These are phyloP conservation scores for Erebia ligea DNA, from an alignment of 2,888 invertebrate genomes.

Conservation along the genomic window DNA sequence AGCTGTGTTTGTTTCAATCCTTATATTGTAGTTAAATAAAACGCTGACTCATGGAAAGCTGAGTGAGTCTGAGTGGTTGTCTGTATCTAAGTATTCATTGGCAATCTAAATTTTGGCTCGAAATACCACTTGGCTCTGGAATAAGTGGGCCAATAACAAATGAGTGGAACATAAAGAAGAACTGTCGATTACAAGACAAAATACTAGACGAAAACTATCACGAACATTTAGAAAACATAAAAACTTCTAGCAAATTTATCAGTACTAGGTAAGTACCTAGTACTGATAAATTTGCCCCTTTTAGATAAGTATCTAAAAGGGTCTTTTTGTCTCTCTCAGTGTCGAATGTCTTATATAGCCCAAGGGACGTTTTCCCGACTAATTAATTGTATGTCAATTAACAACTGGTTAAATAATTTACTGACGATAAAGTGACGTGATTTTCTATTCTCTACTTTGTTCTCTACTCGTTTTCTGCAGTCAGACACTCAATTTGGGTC, in stretches of 20 bases:
- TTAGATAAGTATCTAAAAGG: too few relatives aligned
- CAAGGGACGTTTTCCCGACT: too few relatives aligned
- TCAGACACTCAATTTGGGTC: too few relatives aligned
- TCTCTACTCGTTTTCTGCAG: too few relatives aligned
- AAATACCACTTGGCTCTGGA: conserved; percentile 59
- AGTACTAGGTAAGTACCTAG: too few relatives aligned
- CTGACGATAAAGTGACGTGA: too few relatives aligned
- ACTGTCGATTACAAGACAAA: conserved; percentile 61
- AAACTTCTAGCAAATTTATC: not conserved
- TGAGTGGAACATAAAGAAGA: conserved; percentile 56
- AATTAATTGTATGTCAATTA: too few relatives aligned
- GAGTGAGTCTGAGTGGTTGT: conserved; percentile 30
- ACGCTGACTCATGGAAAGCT: conserved; percentile 27
- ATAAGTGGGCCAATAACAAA: conserved; percentile 71
- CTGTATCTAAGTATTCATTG: conserved; percentile 43
- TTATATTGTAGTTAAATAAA: conserved; percentile 12
- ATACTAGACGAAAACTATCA: conserved; percentile 34
- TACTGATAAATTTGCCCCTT: too few relatives aligned
- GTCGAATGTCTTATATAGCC: too few relatives aligned
- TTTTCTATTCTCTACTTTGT: too few relatives aligned
- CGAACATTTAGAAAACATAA: not conserved
- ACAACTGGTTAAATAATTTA: too few relatives aligned
- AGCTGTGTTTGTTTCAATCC: not conserved
- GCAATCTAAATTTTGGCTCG: conserved; percentile 55
- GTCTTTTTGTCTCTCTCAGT: too few relatives aligned